These are phyloP conservation scores for Phocoena phocoena DNA, from an alignment of 2,113 vertebrate genomes.

Conservation along the genomic window DNA sequence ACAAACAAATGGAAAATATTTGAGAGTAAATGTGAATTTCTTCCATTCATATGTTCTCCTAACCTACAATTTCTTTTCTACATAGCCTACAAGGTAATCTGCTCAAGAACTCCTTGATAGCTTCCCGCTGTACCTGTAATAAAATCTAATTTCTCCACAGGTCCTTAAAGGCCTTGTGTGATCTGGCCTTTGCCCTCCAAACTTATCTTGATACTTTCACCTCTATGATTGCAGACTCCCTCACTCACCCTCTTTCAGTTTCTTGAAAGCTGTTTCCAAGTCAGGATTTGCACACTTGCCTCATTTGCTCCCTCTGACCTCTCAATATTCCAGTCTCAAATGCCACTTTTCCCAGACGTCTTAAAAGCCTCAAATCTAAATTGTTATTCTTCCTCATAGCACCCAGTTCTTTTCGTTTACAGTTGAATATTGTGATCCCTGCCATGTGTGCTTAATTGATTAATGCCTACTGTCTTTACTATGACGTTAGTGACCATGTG, in stretches of 20 bases:
- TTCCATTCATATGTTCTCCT: neutral
- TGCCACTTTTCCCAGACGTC: neutral
- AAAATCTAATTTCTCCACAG: neutral
- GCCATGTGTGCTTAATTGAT: neutral
- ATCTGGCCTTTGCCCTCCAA: neutral
- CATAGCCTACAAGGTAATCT: neutral
- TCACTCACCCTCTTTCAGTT: neutral
- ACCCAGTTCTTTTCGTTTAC: neutral
- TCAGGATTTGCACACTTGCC: neutral
- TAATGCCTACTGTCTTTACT: neutral
- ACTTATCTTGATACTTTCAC: neutral
- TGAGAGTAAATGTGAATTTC: constrained; percentile 23
- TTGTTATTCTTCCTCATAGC: neutral
- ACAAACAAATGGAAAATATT: constrained; percentile 20
- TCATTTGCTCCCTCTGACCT: neutral
- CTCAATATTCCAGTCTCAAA: neutral
- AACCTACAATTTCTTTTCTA: neutral
- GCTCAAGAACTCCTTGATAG: constrained; percentile 3
- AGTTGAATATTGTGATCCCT: neutral
- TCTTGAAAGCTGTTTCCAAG: neutral
- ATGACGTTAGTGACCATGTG: neutral
- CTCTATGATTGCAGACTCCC: neutral
- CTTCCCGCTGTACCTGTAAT: neutral
- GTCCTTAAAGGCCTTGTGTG: neutral
- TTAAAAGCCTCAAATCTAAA: neutral